Conservation (phyloP, 2,888 invertebrate species). For the Acleris cristana region DNA sequence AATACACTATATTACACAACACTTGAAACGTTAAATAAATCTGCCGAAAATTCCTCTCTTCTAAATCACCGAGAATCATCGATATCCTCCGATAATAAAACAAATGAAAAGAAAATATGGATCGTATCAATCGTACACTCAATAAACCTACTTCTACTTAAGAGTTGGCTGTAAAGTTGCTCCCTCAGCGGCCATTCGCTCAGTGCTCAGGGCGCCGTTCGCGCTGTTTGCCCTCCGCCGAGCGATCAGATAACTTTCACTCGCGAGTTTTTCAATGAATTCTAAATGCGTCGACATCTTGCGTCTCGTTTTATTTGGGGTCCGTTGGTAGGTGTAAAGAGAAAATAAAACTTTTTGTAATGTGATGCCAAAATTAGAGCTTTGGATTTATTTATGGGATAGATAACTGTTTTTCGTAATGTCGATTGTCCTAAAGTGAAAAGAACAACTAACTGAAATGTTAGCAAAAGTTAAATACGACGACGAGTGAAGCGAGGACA, state of each 20-base stretch:
- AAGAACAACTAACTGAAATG: too few relatives aligned
- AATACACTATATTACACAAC: neutral
- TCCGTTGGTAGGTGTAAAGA: neutral
- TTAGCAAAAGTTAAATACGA: too few relatives aligned
- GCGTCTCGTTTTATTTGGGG: conserved; percentile 31
- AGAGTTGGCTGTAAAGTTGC: conserved; percentile 30
- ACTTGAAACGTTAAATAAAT: neutral
- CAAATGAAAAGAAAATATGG: conserved; percentile 28
- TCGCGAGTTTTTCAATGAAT: conserved; percentile 81
- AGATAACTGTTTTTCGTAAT: too few relatives aligned
- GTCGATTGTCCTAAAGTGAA: too few relatives aligned
- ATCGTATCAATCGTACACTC: conserved; percentile 23
- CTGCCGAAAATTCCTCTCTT: neutral
- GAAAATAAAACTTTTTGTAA: neutral
- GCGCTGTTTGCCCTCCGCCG: conserved; percentile 2
- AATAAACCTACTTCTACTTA: conserved; percentile 30
- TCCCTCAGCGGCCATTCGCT: conserved; percentile 15
- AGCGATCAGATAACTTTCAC: conserved; percentile 82
- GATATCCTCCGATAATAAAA: conserved; percentile 14
- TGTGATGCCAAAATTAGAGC: too few relatives aligned
- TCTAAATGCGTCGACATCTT: conserved; percentile 69
- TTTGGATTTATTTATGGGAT: too few relatives aligned
- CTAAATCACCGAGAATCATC: neutral
- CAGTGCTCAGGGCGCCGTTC: conserved; percentile 7
- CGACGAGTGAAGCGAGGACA: too few relatives aligned